phyloP scores from a whole-genome alignment of 2,797 vertebrate genomes.

The Chelon auratus region DNA sequence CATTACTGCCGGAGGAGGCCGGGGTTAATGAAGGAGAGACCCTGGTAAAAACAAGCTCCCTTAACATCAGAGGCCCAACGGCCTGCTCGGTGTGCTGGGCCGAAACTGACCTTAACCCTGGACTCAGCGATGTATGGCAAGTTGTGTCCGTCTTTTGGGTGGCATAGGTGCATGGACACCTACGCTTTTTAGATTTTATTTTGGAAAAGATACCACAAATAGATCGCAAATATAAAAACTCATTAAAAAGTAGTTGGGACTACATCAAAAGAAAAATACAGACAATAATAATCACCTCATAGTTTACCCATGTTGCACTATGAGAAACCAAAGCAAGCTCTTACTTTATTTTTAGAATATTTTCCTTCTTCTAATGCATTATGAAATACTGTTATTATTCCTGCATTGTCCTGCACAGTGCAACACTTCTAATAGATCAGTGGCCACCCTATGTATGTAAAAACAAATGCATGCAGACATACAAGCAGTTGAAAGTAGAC shows the following conservation, averaged over 20 bases:
- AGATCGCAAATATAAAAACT: neutral
- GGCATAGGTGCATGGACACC: neutral
- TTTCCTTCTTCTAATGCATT: conserved; percentile 66
- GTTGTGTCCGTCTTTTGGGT: conserved; percentile 1
- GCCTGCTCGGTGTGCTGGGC: conserved; percentile 50
- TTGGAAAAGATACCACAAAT: neutral
- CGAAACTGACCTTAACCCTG: conserved; percentile 61
- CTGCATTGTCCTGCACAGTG: conserved; percentile 45
- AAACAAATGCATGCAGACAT: conserved; percentile 78
- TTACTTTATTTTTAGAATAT: conserved; percentile 50
- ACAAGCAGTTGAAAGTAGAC: conserved; percentile 67
- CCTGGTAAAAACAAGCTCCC: conserved; percentile 83
- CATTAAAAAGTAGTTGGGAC: neutral
- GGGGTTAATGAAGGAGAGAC: conserved; percentile 87
- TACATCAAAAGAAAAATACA: neutral
- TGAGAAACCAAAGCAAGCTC: conserved; percentile 47
- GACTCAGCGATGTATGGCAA: conserved; percentile 9
- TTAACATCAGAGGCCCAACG: conserved; percentile 71
- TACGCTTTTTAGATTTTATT: neutral
- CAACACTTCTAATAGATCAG: conserved; percentile 61
- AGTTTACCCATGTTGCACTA: neutral
- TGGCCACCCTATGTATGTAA: conserved; percentile 71
- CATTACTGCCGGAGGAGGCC: conserved; percentile 85
- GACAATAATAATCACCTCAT: neutral
- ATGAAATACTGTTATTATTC: conserved; percentile 63